These are phyloP conservation scores for Neuroterus valhalla DNA, from an alignment of 1,140 invertebrate species.

Conservation along the genomic window DNA sequence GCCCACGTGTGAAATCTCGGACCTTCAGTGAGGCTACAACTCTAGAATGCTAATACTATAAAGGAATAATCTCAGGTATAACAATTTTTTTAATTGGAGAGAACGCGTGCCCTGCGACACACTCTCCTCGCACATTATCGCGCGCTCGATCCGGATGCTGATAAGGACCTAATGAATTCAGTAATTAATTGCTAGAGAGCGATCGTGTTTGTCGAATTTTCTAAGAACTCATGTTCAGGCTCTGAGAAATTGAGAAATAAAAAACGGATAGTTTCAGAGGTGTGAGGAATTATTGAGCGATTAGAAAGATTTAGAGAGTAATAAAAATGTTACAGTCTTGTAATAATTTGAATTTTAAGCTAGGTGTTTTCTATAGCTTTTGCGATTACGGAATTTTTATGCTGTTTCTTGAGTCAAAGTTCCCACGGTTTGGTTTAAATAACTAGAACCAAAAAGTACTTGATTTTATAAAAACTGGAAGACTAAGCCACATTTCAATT, in stretches of 20 bases:
- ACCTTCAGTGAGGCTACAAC: not conserved
- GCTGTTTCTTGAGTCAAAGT: no score
- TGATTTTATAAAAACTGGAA: no score
- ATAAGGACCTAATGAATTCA: constrained; percentile 24
- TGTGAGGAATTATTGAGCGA: constrained; percentile 3
- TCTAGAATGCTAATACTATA: not conserved
- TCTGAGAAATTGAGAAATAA: not conserved
- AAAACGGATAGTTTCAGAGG: not conserved
- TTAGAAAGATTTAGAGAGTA: constrained; percentile 1
- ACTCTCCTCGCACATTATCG: constrained; percentile 22
- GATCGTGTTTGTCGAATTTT: constrained; percentile 16
- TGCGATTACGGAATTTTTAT: not conserved
- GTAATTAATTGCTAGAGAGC: constrained; percentile 20
- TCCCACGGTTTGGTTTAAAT: no score
- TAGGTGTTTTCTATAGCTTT: not conserved
- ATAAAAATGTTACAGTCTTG: constrained; percentile 3
- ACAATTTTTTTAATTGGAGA: constrained; percentile 27
- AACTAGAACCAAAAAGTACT: no score
- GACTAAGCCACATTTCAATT: no score
- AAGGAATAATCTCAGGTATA: not conserved
- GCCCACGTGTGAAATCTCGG: constrained; percentile 45
- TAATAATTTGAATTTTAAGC: constrained; percentile 4
- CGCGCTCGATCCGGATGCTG: constrained; percentile 14
- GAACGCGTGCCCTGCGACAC: constrained; percentile 16
- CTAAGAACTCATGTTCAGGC: not conserved